Conservation (phyloP, 2,797 vertebrate species). For the Onychomys torridus region DNA sequence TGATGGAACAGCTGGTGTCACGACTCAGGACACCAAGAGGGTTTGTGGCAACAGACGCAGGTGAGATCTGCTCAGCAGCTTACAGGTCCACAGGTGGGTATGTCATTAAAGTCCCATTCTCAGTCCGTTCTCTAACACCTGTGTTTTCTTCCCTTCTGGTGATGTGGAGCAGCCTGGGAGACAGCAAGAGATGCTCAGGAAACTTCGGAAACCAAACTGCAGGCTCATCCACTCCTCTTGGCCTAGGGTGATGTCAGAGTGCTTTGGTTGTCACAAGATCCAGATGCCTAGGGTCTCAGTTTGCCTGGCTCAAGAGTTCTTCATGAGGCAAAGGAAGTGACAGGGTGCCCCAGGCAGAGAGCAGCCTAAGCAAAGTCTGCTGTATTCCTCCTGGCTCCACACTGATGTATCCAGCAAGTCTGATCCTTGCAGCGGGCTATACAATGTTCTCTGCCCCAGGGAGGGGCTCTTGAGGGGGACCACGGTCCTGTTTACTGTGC, state of each 20-base stretch:
- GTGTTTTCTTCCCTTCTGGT: slow-evolving; percentile 73
- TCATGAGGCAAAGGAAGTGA: slow-evolving; percentile 82
- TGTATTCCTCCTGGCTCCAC: slow-evolving; percentile 77
- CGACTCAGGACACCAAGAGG: slow-evolving; percentile 16
- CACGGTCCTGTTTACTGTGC: slow-evolving; percentile 89
- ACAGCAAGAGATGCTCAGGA: slow-evolving; percentile 83
- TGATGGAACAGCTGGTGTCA: slow-evolving; percentile 33
- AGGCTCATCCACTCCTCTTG: slow-evolving; percentile 82
- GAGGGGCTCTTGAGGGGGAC: slow-evolving; percentile 92
- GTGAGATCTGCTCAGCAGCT: slow-evolving; percentile 35
- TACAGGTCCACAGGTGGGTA: not conserved
- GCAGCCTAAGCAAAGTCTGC: slow-evolving; percentile 67
- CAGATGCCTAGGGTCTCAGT: slow-evolving; percentile 76
- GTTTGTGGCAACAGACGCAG: slow-evolving; percentile 38
- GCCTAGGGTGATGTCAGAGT: slow-evolving; percentile 87
- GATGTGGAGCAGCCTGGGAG: slow-evolving; percentile 12
- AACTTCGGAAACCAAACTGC: slow-evolving; percentile 87
- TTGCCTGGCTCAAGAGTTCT: slow-evolving; percentile 66
- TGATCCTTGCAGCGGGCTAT: slow-evolving; percentile 86
- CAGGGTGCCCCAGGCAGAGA: slow-evolving; percentile 56
- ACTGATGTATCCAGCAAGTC: slow-evolving; percentile 51
- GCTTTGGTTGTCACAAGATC: slow-evolving; percentile 92
- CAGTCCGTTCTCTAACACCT: slow-evolving; percentile 86
- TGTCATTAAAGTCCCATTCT: slow-evolving; percentile 21
- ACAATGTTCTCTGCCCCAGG: slow-evolving; percentile 96